These are phyloP conservation scores for Tupaia chinensis DNA, from an alignment of 2,113 vertebrate species.

Conservation along the genomic window DNA sequence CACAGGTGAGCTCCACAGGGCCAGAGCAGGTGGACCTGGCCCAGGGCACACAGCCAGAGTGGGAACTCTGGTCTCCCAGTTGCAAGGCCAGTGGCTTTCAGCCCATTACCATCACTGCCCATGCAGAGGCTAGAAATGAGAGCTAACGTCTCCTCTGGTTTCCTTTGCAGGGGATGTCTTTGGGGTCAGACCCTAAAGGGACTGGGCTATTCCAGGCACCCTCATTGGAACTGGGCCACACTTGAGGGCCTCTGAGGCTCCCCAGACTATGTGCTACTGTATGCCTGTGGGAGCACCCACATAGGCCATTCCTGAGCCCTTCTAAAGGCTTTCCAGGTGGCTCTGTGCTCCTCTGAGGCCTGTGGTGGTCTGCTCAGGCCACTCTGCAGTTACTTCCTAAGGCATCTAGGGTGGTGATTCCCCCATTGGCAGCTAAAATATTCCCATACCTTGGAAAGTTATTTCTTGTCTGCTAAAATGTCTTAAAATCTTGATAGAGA, in stretches of 20 bases:
- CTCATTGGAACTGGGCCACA: not conserved
- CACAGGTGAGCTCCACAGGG: not conserved
- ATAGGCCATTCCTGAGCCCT: not conserved
- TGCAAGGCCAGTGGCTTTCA: not conserved
- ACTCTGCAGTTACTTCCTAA: not conserved
- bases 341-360: not conserved
- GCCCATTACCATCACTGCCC: not conserved
- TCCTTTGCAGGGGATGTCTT: not conserved
- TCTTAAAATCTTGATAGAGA: not conserved
- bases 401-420: not conserved
- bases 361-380: accelerated
- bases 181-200: not conserved
- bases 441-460: not conserved
- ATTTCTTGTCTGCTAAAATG: not conserved
- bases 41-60: not conserved
- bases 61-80: not conserved
- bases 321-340: not conserved
- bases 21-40: not conserved
- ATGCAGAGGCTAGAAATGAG: not conserved
- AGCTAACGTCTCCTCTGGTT: not conserved
- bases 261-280: not conserved
- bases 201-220: not conserved
- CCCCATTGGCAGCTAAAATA: not conserved
- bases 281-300: not conserved
- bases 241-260: not conserved